Conservation (phyloP, 2,797 vertebrate genomes). For the Neosilurus hyrtlii region DNA sequence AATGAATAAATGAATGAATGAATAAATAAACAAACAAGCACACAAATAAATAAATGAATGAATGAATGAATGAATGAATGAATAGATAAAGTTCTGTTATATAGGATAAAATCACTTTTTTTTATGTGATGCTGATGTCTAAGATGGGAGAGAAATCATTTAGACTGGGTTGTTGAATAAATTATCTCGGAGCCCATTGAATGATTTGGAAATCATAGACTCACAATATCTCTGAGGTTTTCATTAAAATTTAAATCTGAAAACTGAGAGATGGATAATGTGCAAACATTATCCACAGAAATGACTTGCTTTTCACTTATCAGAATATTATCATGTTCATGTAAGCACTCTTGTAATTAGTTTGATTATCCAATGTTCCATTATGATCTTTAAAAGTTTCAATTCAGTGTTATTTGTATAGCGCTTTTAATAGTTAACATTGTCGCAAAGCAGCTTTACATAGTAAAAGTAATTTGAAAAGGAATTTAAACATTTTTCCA, state of each 20-base stretch:
- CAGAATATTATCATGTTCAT: constrained; percentile 9
- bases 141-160: constrained; percentile 28
- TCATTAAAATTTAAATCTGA: constrained; percentile 38
- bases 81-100: not conserved
- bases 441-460: too few relatives aligned
- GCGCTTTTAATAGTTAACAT: too few relatives aligned
- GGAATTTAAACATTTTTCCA: too few relatives aligned
- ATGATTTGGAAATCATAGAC: constrained; percentile 28
- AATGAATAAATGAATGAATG: too few relatives aligned
- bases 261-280: constrained; percentile 19
- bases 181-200: constrained; percentile 23
- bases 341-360: constrained; percentile 2
- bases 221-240: constrained; percentile 31
- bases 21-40: too few relatives aligned
- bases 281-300: constrained; percentile 28
- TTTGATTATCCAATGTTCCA: not conserved
- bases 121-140: not conserved
- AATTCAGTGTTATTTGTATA: too few relatives aligned
- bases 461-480: too few relatives aligned
- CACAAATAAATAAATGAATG: too few relatives aligned
- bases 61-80: too few relatives aligned
- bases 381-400: not conserved
- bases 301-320: constrained; percentile 9
- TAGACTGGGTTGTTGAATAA: constrained; percentile 26
- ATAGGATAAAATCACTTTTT: constrained; percentile 5